Conservation (phyloP, 2,797 vertebrate genomes). For the Amazonetta brasiliensis region DNA sequence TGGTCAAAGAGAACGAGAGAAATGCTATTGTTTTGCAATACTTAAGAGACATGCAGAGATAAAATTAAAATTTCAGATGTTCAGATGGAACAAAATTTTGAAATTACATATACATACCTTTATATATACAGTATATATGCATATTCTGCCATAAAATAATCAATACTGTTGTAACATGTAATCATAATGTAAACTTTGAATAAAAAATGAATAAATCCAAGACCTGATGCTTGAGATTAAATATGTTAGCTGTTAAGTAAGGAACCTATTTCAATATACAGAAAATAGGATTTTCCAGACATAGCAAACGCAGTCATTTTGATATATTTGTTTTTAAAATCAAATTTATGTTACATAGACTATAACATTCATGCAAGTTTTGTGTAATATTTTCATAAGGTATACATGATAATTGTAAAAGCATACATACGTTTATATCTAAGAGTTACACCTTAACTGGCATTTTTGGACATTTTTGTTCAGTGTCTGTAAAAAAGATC, state of each 20-base stretch:
- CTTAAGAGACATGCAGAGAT: background rate
- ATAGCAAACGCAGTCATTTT: background rate
- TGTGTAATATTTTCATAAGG: background rate
- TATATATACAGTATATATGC: no score
- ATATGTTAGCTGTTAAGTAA: background rate
- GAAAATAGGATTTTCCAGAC: background rate
- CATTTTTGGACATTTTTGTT: background rate
- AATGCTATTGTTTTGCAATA: background rate
- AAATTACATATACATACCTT: background rate
- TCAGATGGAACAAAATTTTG: background rate
- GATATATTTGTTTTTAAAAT: background rate
- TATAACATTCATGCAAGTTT: background rate
- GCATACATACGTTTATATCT: background rate
- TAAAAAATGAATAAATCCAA: background rate
- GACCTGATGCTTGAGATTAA: background rate
- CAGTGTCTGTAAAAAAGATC: background rate
- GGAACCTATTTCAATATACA: background rate
- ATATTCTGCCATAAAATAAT: no score
- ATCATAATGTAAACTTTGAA: background rate
- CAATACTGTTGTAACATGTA: background rate
- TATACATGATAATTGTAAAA: background rate
- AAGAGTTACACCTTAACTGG: background rate
- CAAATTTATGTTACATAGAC: background rate
- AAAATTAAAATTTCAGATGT: background rate
- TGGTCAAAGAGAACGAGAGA: background rate